Percentiles rank a stretch among this genome's conserved stretches.
These are phyloP conservation scores for Metopolophium dirhodum DNA, from an alignment of 1,140 invertebrate species.

Conservation along the genomic window DNA sequence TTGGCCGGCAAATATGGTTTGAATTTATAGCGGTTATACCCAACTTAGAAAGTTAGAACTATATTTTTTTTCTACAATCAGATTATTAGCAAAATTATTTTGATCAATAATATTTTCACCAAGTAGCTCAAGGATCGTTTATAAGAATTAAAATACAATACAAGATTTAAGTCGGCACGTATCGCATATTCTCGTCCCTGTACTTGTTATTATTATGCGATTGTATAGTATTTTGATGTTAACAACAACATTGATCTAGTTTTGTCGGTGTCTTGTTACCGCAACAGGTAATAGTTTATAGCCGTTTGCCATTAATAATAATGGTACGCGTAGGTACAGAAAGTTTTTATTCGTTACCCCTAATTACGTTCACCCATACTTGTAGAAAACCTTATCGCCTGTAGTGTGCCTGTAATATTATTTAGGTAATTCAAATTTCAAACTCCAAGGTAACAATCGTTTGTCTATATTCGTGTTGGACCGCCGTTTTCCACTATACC, in stretches of 20 bases:
- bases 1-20: background rate
- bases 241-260: background rate
- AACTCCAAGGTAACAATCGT: background rate
- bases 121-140: slow-evolving; percentile 35
- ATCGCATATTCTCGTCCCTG: background rate
- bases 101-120: background rate
- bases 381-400: background rate
- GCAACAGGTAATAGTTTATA: background rate
- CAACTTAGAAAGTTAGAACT: background rate
- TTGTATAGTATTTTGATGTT: background rate
- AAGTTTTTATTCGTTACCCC: background rate
- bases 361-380: background rate
- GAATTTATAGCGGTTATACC: background rate
- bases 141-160: slow-evolving; percentile 19
- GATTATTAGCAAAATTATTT: background rate
- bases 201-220: background rate
- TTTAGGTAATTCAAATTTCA: background rate
- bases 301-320: background rate
- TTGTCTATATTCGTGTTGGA: background rate
- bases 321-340: background rate
- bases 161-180: background rate
- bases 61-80: background rate
- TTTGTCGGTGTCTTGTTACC: background rate
- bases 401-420: background rate
- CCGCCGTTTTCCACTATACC: background rate